Base-by-base conservation (phyloP, 2,797 vertebrate species). In the Fistularia tabacaria region DNA sequence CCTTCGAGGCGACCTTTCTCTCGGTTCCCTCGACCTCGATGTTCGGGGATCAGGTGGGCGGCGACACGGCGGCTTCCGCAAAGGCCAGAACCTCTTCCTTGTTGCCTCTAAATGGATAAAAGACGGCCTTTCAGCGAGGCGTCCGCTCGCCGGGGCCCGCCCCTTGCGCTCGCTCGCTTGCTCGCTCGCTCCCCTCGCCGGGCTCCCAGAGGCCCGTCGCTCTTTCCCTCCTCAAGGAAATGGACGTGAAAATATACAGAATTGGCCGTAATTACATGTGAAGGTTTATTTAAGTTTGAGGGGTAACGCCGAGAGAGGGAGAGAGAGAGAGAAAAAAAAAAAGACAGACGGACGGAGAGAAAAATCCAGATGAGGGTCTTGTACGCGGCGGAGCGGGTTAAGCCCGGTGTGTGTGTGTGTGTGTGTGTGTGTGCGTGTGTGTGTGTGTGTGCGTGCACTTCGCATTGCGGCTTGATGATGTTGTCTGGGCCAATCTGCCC, bases 271-370 rank as follows among this genome's bases (percentile, higher is more conserved):
- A 90, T 91, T 89, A 90, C 69, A 82, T 73, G 82, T 85, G 81
- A 89, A 85, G 78, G 88, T 90, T 91, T 91, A 90, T 91, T 90
- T 91, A 84, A 85, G 85, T 90, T 88, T 77, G 75, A 85, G 77
- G 77, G 46, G 46, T 9, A 36, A n/a, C 1, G 1, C 1, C 15
- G 36, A 11, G 48, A 36, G 48, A 25, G 25, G 25, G 25, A 25
- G 25, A 25, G 25, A 25, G 25, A 25, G 25, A 25, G 25, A 25
- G 25, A 25, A 25, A 40, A 72, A 66, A 73, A 68, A 76, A 71
- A 66, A 76, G 62, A 76, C 57, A 71, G 71, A 68, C 59, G 40
- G 80, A 83, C 79, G 25, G 25, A 25, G 25, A 80, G 80, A 83
- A 80, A 84, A 80, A 84, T 85, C 84, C 83, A 86, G 81, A 85